Evolutionary conservation across 2,797 vertebrate genomes (phyloP).

Genomic region (Apodemus agrarius): DNA sequence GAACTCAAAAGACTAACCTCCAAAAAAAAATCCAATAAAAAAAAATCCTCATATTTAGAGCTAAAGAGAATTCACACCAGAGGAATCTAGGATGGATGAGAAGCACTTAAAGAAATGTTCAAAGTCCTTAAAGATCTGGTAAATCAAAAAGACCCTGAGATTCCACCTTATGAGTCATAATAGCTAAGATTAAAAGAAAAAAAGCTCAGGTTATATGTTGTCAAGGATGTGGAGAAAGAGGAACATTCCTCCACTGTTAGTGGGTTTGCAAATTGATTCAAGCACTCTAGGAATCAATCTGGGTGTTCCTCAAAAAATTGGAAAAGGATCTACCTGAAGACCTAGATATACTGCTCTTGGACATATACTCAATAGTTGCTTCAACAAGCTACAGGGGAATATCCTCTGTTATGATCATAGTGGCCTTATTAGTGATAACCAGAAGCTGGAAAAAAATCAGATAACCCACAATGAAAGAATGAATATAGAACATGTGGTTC

Average conservation of each 20-base stretch:
- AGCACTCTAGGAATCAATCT: background rate
- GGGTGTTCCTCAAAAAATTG: background rate
- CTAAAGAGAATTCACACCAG: background rate
- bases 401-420: background rate
- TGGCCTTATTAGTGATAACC: background rate
- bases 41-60: background rate
- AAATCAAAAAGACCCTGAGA: background rate
- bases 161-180: background rate
- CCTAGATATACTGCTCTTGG: background rate
- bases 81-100: background rate
- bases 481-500: too few relatives aligned
- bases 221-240: background rate
- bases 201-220: background rate
- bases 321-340: background rate
- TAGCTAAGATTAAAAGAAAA: background rate
- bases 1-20: background rate
- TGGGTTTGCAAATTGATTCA: background rate
- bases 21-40: background rate
- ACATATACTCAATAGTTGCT: background rate
- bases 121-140: background rate
- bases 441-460: background rate
- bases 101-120: background rate
- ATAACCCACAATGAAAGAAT: background rate
- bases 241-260: background rate
- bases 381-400: fast-evolving